These are phyloP conservation scores for Hipparchia sbordonii DNA, from an alignment of 2,888 invertebrate genomes.

Conservation along the genomic window DNA sequence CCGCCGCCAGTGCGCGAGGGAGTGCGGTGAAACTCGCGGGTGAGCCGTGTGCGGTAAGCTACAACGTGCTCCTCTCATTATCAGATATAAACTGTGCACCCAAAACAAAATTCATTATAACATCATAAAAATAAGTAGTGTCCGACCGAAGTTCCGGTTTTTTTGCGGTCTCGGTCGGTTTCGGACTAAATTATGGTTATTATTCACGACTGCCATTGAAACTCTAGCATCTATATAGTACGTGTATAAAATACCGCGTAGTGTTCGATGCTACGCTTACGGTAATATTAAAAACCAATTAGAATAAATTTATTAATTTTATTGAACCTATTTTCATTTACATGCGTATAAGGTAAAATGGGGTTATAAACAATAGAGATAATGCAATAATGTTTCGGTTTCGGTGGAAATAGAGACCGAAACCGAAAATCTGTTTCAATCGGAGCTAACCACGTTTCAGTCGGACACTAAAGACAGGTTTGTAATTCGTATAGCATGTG, in stretches of 20 bases:
- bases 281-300: background rate
- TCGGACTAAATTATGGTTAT: background rate
- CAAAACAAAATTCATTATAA: slow-evolving; percentile 59
- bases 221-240: too few species aligned
- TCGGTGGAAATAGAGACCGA: background rate
- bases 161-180: slow-evolving; percentile 19
- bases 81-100: slow-evolving; percentile 66
- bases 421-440: background rate
- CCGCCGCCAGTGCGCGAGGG: slow-evolving; percentile 80
- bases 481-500: slow-evolving; percentile 70
- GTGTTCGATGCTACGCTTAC: background rate
- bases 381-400: background rate
- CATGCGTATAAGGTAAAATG: slow-evolving; percentile 1
- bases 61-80: slow-evolving; percentile 72
- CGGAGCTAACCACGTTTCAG: slow-evolving; percentile 18
- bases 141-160: slow-evolving; percentile 25
- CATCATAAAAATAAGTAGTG: slow-evolving; percentile 52
- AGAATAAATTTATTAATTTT: background rate
- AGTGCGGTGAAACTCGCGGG: slow-evolving; percentile 71
- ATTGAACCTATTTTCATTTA: background rate
- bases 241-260: background rate
- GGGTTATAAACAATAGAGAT: background rate
- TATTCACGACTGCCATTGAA: too few species aligned
- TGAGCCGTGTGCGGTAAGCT: slow-evolving; percentile 69
- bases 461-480: slow-evolving; percentile 23